Evolutionary conservation across 2,888 invertebrate species (phyloP).

Genomic region (Eupithecia insigniata): DNA sequence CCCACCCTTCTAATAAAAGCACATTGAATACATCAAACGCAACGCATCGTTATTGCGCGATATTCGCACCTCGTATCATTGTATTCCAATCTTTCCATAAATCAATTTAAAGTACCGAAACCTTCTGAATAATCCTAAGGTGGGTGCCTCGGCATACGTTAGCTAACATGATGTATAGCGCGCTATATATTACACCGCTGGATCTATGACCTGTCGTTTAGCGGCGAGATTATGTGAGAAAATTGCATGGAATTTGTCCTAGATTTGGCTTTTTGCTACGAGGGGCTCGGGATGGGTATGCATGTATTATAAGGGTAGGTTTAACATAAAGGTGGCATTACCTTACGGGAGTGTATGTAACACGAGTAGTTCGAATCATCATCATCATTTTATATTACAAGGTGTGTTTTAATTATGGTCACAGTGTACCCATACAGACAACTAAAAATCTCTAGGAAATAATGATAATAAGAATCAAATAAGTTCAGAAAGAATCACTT

Average conservation of each 20-base stretch:
- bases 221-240: constrained; percentile 33
- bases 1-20: constrained; percentile 3
- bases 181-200: constrained; percentile 42
- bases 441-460: too few species aligned
- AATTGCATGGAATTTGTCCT: constrained; percentile 15
- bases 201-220: constrained; percentile 47
- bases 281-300: neutral
- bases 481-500: neutral
- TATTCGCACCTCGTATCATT: constrained; percentile 38
- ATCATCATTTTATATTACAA: too few species aligned
- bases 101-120: constrained; percentile 47
- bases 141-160: constrained; percentile 38
- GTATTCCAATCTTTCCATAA: constrained; percentile 45
- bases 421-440: too few species aligned
- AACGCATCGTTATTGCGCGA: constrained; percentile 22
- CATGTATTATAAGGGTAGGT: neutral
- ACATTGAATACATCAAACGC: constrained; percentile 21
- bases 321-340: neutral
- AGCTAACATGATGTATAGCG: constrained; percentile 44
- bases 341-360: neutral
- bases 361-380: neutral
- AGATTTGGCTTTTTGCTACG: constrained; percentile 13
- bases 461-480: too few species aligned
- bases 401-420: too few species aligned
- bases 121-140: constrained; percentile 44